Base-by-base conservation (phyloP, 2,888 invertebrate species). In the Crossocerus cetratus region DNA sequence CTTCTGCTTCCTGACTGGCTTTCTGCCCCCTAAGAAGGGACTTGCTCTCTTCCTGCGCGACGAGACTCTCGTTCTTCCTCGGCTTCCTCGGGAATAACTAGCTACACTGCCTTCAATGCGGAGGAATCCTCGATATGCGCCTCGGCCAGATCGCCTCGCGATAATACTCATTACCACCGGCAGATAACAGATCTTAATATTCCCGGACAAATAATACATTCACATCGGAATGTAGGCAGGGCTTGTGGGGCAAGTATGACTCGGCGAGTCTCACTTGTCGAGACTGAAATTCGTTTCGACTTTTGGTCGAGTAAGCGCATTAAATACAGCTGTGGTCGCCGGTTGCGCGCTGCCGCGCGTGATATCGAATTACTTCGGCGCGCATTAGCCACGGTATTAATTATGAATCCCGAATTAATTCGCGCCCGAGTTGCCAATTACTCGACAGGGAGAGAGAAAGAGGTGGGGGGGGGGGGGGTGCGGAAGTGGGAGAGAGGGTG, bases 351-450 rank as follows among this genome's bases (percentile, higher is more conserved):
- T 53, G 57, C 58, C 55, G 65, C 61, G 65, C 18, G 54, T 56
- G 49, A 64, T 62, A 76, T 74, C 68, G 71, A 74, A 71, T 76
- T 74, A 76, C 65, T 65, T 68, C 62, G 18, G 53, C 71, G 68
- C 58, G 59, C 71, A 74, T 76, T 76, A 71, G 59, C 68, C 68
- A 32, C 22, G 57, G 43, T 63, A 71, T 68, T 71, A 68, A 68
- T 74, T 74, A 70, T 58, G 67, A 71, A 60, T 65, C 64, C 3
- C 59, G 57, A 74, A 76, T 74, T 74, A 76, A 76, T 76, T 74
- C 60, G 64, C 67, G 44, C 16, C 16, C 16, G 49, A 4, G 11
- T 13, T 49, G 49, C 49, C 32, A 32, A 32, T 32, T 32, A 11
- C 32, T 32, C n/a, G n/a, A 32, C 8, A 32, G 11, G 5, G 32